Evolutionary conservation across 2,888 invertebrate species (phyloP), one percentile per base, ranked within the genome.

Genomic region (Minunthozetes semirufus): DNA sequence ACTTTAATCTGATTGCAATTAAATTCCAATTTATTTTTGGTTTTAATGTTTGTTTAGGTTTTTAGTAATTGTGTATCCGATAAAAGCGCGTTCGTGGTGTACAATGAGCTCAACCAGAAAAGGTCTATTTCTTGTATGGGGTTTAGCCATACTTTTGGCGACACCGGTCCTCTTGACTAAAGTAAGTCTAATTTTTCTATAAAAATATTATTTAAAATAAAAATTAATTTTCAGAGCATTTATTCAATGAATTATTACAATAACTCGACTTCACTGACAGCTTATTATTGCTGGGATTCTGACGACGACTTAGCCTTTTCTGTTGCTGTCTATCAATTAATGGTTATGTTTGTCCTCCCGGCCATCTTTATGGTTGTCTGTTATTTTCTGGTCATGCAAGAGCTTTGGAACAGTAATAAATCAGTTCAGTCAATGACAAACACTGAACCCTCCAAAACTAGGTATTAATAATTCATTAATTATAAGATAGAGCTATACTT

Each of bases 371-470:
- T 84, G 82, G 77, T 81, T 4, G 81, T 82, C 78, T 84, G 83
- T 78, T 84, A 84, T 78, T 79, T 81, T 6, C 80, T 82, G 17
- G 84, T 84, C 77, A 83, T 84, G 38, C 80, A 81, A 53, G 83
- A 82, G n/a, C 80, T 84, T 11, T 84, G 84, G 84, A 79, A 82
- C 70, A 83, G 83, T 76, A 83, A 83, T 11, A 80, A 81, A 72
- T 81, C 82, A 19, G 81, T 84, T 9, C 78, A 81, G 27, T 80
- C 80, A 27, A 81, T 83, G 80, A 83, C 83, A 22, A 70, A 79
- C 56, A 78, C 79, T 0, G 76, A 76, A 29, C 19, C 63, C 0
- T 1, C 19, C 17, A 29, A 38, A 38, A 13, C n/a, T 3, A 66
- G 9, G 61, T 63, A 33, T n/a, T n/a, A 17, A 15, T 48, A 17